Evolutionary conservation across 2,113 vertebrate species (phyloP), one percentile per base, ranked within the genome.

Genomic region (Sciurus niger): DNA sequence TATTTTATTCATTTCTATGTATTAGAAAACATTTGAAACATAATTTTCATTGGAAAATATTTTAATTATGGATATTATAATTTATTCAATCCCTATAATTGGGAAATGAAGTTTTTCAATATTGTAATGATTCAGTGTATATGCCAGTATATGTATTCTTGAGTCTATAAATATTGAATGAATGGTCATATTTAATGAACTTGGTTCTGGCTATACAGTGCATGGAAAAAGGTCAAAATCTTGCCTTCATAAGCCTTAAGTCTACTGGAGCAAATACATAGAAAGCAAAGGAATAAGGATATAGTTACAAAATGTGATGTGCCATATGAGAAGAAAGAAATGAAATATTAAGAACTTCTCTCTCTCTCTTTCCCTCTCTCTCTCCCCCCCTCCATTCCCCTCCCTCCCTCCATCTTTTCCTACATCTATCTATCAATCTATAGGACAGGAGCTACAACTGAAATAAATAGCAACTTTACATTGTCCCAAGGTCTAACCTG

Each of bases 61-160:
- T 60, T 51, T 30, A 70, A 3, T 60, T 65, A 72, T 78, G 18
- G 6, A 55, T 40, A 4, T 3, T 72, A 65, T 3, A 74, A 12
- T 73, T 92, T 96, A 63, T 72, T 79, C 46, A 46, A 58, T 67
- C 94, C 43, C 67, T 90, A 13, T 46, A 14, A 77, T 40, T 85
- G 3, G 32, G 30, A 63, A 83, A 77, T 40, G 63, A 89, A 22
- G 3, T 37, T 48, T 92, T 90, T 63, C 46, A 86, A 25, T 70
- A 68, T n/a, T 73, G 34, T 43, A 60, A 32, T n/a, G 10, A 85
- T 55, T 77, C 30, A 72, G 0, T 53, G 8, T 85, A 30, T 4
- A 51, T 32, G 20, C 16, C 11, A 76, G 7, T n/a, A 12, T 51
- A 79, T 82, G 84, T n/a, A 76, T 70, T 85, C 8, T 85, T 90